Conservation (phyloP, 2,113 vertebrate genomes). For the Nothoprocta perdicaria region DNA sequence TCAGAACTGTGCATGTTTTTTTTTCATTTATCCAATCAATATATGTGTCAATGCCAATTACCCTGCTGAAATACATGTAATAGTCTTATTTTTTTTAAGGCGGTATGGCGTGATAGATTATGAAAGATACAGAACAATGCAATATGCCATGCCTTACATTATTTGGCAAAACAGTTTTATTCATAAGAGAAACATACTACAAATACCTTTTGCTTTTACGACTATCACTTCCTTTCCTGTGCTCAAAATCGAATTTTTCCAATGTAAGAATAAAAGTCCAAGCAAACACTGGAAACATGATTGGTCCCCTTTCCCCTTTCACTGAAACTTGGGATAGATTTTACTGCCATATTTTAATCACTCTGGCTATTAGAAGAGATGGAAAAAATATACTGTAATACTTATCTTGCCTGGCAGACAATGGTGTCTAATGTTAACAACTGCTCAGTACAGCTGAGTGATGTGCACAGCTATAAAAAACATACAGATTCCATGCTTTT, state of each 20-base stretch:
- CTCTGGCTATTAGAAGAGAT: not conserved
- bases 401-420: not conserved
- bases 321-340: not conserved
- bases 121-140: slow-evolving; percentile 56
- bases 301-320: not conserved
- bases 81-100: slow-evolving; percentile 47
- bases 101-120: slow-evolving; percentile 29
- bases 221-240: slow-evolving; percentile 1
- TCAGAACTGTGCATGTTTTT: slow-evolving; percentile 20
- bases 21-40: slow-evolving; percentile 60
- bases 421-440: slow-evolving; percentile 35
- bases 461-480: slow-evolving; percentile 35
- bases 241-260: not conserved
- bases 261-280: not conserved
- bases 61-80: slow-evolving; percentile 38
- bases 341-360: not conserved
- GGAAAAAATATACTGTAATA: not conserved
- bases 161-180: slow-evolving; percentile 51
- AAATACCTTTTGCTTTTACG: slow-evolving; percentile 33
- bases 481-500: slow-evolving; percentile 16
- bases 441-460: not conserved
- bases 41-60: slow-evolving; percentile 42
- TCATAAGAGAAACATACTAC: slow-evolving; percentile 37
- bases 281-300: not conserved
- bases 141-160: slow-evolving; percentile 17